Conservation (phyloP, 2,888 invertebrate species). For the Gari tellinella region DNA sequence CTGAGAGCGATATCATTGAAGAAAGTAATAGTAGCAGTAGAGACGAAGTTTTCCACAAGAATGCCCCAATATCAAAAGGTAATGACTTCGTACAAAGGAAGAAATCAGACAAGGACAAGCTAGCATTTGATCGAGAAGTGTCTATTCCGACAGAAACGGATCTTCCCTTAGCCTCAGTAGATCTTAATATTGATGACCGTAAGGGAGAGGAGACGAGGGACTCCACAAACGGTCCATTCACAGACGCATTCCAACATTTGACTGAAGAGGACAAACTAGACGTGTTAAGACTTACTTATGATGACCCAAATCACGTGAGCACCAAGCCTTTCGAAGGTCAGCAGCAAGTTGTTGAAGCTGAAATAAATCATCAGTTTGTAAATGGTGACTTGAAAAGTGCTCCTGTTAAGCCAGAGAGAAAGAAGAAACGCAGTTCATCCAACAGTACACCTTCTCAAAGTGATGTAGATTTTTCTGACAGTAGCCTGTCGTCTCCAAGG, state of each 20-base stretch:
- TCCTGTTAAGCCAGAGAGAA: slow-evolving; percentile 74
- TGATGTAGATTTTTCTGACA: slow-evolving; percentile 32
- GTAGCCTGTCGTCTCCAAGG: slow-evolving; percentile 18
- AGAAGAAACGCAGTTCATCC: slow-evolving; percentile 66
- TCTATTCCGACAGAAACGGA: slow-evolving; percentile 29
- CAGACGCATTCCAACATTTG: slow-evolving; percentile 58
- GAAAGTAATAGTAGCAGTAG: slow-evolving; percentile 12
- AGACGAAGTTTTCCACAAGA: slow-evolving; percentile 12
- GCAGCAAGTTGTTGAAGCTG: slow-evolving; percentile 17
- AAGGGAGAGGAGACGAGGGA: neutral
- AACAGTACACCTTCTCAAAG: slow-evolving; percentile 45
- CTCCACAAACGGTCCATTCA: slow-evolving; percentile 6
- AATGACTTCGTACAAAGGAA: slow-evolving; percentile 45
- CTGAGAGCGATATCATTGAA: slow-evolving; percentile 45
- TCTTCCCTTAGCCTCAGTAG: slow-evolving; percentile 34
- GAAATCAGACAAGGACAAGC: slow-evolving; percentile 1
- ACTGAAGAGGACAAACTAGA: slow-evolving; percentile 69
- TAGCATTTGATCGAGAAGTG: slow-evolving; percentile 27
- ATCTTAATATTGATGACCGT: slow-evolving; percentile 21
- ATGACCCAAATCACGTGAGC: slow-evolving; percentile 49
- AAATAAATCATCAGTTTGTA: slow-evolving; percentile 10
- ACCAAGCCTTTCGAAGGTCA: neutral
- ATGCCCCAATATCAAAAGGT: slow-evolving; percentile 7
- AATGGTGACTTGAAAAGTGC: slow-evolving; percentile 52
- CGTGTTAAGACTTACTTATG: slow-evolving; percentile 64